These are phyloP conservation scores for Ornithoptera priamus DNA, from an alignment of 2,888 invertebrate genomes.

Conservation along the genomic window DNA sequence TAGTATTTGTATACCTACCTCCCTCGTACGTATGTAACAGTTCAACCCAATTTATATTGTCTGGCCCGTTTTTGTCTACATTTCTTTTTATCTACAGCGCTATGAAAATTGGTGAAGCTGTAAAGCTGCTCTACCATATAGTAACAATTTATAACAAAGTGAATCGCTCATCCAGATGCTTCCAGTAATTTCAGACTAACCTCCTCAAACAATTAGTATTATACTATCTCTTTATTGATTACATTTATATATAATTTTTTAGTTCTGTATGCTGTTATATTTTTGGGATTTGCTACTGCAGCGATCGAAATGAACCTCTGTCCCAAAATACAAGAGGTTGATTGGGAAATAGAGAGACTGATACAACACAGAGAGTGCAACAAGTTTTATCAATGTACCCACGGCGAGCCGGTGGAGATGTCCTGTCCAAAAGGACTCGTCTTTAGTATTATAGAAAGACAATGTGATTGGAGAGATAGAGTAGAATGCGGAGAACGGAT, in stretches of 20 bases:
- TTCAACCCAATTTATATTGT: too few relatives aligned
- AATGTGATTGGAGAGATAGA: constrained; percentile 82
- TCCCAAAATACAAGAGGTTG: constrained; percentile 50
- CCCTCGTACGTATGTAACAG: too few relatives aligned
- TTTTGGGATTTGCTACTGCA: constrained; percentile 41
- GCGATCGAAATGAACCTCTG: constrained; percentile 44
- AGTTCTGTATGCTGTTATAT: constrained; percentile 28
- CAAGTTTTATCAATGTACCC: constrained; percentile 84
- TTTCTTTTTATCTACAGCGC: too few relatives aligned
- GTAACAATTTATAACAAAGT: too few relatives aligned
- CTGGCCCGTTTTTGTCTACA: too few relatives aligned
- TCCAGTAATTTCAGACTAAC: too few relatives aligned
- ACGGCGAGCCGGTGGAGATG: constrained; percentile 80
- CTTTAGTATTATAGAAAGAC: constrained; percentile 75
- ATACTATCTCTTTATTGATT: not conserved
- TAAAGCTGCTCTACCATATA: too few relatives aligned
- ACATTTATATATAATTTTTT: not conserved
- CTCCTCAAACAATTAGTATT: too few relatives aligned
- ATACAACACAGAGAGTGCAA: constrained; percentile 79
- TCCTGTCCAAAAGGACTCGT: constrained; percentile 77
- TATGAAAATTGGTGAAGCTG: too few relatives aligned
- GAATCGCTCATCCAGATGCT: too few relatives aligned
- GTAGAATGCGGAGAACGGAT: constrained; percentile 79
- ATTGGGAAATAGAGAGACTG: constrained; percentile 70
- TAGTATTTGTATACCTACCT: too few relatives aligned